Percentiles rank a stretch among this genome's conserved stretches.
phyloP scores from a whole-genome alignment of 1,140 invertebrate genomes.

The Patella vulgata region DNA sequence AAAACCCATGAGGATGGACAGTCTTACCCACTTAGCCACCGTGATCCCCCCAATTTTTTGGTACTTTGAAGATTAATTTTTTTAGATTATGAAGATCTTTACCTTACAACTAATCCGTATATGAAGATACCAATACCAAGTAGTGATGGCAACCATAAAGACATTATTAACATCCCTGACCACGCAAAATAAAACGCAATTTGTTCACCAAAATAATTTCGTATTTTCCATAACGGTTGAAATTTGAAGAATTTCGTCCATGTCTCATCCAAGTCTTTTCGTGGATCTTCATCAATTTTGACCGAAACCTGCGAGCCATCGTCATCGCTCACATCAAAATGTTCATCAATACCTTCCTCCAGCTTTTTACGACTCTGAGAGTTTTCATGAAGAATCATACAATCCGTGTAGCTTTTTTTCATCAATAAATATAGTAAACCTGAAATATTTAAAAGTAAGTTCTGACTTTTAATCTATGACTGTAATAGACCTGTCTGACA shows the following conservation, averaged over 20 bases:
- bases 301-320: neutral
- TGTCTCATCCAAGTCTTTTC: constrained; percentile 50
- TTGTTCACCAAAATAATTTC: constrained; percentile 69
- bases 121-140: constrained; percentile 66
- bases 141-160: constrained; percentile 64
- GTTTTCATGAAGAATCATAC: constrained; percentile 64
- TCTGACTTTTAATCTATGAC: too few species aligned
- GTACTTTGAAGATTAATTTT: too few species aligned
- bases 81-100: too few species aligned
- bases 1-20: too few species aligned
- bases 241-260: constrained; percentile 61
- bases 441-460: too few species aligned
- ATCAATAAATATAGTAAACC: constrained; percentile 63
- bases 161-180: constrained; percentile 59
- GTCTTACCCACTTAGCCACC: too few species aligned
- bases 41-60: too few species aligned
- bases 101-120: constrained; percentile 63
- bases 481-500: too few species aligned
- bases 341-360: constrained; percentile 15
- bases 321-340: constrained; percentile 14
- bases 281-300: constrained; percentile 31
- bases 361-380: constrained; percentile 35
- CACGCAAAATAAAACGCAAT: constrained; percentile 69
- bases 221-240: constrained; percentile 65
- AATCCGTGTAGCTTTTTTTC: constrained; percentile 60